These are phyloP conservation scores for Drosophila pseudoobscura DNA, from an alignment of 1,140 invertebrate species.

Conservation along the genomic window DNA sequence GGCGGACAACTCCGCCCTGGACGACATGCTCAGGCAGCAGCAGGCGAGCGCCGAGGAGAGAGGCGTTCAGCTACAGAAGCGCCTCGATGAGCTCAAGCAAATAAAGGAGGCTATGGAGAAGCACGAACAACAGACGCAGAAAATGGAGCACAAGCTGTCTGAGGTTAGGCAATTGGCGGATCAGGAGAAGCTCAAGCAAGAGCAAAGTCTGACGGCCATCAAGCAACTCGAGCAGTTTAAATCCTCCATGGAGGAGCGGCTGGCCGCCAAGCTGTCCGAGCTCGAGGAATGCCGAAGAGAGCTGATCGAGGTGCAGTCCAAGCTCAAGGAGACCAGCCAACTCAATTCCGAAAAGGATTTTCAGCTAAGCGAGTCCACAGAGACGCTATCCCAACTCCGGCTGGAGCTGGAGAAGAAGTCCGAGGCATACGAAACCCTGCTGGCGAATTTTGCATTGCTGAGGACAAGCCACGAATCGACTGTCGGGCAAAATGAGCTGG, in stretches of 20 bases:
- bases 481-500: constrained; percentile 20
- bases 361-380: background rate
- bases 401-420: constrained; percentile 27
- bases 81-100: constrained; percentile 3
- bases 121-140: constrained; percentile 53
- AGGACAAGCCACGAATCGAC: constrained; percentile 4
- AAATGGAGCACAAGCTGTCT: constrained; percentile 49
- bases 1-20: constrained; percentile 76
- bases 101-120: constrained; percentile 23
- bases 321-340: constrained; percentile 2
- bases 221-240: constrained; percentile 12
- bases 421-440: background rate
- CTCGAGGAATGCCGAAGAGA: constrained; percentile 16
- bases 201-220: constrained; percentile 12
- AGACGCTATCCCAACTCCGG: constrained; percentile 24
- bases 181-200: constrained; percentile 15
- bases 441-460: background rate
- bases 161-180: constrained; percentile 1
- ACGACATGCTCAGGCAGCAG: constrained; percentile 70
- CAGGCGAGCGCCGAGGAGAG: constrained; percentile 28
- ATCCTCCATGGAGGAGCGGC: background rate
- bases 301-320: constrained; percentile 7
- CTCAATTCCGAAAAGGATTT: constrained; percentile 16
- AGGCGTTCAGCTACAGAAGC: constrained; percentile 31
- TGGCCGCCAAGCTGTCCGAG: constrained; percentile 21